phyloP scores from a whole-genome alignment of 2,797 vertebrate genomes.

The Leptodactylus fallax region DNA sequence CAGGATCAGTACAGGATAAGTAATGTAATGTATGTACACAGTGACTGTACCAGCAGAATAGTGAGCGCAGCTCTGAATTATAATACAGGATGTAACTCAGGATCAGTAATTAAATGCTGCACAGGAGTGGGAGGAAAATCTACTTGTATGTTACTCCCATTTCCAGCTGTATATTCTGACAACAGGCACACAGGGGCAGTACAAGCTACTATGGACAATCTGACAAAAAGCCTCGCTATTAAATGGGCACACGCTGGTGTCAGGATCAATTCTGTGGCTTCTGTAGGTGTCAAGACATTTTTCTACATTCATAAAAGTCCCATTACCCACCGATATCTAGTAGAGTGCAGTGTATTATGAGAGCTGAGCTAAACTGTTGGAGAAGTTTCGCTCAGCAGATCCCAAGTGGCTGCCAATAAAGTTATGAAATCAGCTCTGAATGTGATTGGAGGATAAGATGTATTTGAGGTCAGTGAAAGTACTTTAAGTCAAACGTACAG shows the following conservation, averaged over 20 bases:
- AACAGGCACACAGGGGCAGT: conserved; percentile 89
- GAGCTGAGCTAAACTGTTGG: too few relatives aligned
- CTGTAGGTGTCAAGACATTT: conserved; percentile 77
- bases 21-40: too few relatives aligned
- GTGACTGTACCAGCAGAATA: too few relatives aligned
- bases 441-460: background rate
- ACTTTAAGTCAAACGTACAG: too few relatives aligned
- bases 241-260: conserved; percentile 89
- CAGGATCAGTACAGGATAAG: too few relatives aligned
- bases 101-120: too few relatives aligned
- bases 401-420: too few relatives aligned
- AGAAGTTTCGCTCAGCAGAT: too few relatives aligned
- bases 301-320: background rate
- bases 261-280: conserved; percentile 88
- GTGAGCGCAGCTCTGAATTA: too few relatives aligned
- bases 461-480: too few relatives aligned
- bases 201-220: conserved; percentile 86
- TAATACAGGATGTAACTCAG: too few relatives aligned
- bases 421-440: background rate
- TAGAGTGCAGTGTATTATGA: background rate
- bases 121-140: background rate
- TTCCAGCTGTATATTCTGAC: background rate
- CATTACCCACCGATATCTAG: background rate
- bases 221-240: conserved; percentile 89
- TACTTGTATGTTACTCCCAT: background rate